These are phyloP conservation scores for Emydocephalus ijimae DNA, from an alignment of 2,113 vertebrate genomes.

Conservation along the genomic window DNA sequence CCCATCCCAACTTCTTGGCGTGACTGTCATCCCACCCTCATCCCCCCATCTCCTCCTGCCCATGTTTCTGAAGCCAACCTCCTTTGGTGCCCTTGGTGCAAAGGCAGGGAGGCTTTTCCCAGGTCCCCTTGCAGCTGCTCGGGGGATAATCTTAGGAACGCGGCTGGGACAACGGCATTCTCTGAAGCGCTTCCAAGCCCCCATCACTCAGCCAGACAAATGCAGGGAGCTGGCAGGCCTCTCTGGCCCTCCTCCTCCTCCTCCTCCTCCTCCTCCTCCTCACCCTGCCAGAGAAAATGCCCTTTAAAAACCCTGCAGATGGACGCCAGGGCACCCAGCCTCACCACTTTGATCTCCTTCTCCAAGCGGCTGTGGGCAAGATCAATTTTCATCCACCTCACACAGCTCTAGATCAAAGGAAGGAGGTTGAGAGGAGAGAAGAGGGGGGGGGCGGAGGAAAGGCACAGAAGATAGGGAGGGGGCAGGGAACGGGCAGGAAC, in stretches of 20 bases:
- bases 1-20: too few relatives aligned
- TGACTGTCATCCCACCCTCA: neutral
- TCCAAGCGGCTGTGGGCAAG: neutral
- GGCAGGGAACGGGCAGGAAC: neutral
- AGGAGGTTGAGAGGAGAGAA: neutral
- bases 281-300: neutral
- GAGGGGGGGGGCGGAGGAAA: too few relatives aligned
- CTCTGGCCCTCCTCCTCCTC: neutral
- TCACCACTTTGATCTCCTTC: fast-evolving
- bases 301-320: neutral
- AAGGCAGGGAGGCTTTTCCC: neutral
- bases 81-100: neutral
- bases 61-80: neutral
- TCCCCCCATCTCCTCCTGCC: neutral
- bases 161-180: neutral
- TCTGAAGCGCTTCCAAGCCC: neutral
- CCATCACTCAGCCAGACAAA: neutral
- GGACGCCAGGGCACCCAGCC: neutral
- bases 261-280: neutral
- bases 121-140: neutral
- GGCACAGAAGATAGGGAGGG: fast-evolving
- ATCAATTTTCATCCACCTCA: neutral
- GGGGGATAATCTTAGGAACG: slow-evolving; percentile 2
- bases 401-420: neutral
- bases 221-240: neutral